phyloP scores from a whole-genome alignment of 2,113 vertebrate species.

The Suncus etruscus region DNA sequence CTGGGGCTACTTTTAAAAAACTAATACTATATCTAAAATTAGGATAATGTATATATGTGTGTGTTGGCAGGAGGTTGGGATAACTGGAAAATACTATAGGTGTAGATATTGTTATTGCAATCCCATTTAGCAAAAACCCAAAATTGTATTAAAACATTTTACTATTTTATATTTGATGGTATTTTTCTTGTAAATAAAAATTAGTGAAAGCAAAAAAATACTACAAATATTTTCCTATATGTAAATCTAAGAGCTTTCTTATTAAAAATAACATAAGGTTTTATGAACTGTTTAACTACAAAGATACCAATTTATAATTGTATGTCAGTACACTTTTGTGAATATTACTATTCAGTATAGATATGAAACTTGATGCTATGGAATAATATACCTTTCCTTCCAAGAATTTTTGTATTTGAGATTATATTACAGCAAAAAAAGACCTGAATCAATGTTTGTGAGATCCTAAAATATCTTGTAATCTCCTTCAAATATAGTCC shows the following conservation, averaged over 20 bases:
- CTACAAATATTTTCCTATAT: background rate
- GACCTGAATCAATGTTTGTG: background rate
- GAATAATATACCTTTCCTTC: background rate
- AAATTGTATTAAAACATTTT: background rate
- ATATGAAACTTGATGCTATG: background rate
- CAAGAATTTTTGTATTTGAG: background rate
- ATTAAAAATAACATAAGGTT: background rate
- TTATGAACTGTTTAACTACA: background rate
- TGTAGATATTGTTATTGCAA: background rate
- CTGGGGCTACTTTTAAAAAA: background rate
- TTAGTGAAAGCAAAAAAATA: background rate
- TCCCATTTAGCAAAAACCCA: background rate
- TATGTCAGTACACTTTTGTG: background rate
- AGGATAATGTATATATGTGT: background rate
- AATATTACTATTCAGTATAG: background rate
- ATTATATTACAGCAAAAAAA: background rate
- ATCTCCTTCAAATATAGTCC: background rate
- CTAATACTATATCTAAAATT: background rate
- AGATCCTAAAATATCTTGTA: background rate
- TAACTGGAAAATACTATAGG: background rate
- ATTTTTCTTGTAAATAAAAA: background rate
- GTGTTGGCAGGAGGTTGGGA: background rate
- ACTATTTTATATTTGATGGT: background rate
- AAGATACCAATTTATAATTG: background rate
- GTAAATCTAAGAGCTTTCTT: background rate